These are phyloP conservation scores for Scaptodrosophila latifasciaeformis DNA, from an alignment of 2,888 invertebrate species.

Conservation along the genomic window DNA sequence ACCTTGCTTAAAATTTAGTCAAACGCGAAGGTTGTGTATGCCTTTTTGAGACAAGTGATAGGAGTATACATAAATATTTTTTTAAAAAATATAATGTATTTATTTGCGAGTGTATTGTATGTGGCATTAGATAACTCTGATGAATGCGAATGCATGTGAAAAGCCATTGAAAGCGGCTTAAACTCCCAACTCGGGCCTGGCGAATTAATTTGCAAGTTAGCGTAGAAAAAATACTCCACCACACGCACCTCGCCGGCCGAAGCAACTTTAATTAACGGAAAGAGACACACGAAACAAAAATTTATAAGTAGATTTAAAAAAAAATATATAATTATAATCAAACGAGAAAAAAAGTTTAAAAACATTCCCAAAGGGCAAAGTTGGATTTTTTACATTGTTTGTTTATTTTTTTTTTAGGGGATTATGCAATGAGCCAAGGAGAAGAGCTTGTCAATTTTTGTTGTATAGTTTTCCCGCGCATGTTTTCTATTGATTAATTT, in stretches of 20 bases:
- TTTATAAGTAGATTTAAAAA: too few relatives aligned
- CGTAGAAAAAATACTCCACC: conserved; percentile 30
- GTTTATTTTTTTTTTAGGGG: not conserved
- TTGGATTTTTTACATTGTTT: too few relatives aligned
- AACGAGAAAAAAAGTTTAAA: not conserved
- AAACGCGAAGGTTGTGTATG: conserved; percentile 59
- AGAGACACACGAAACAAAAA: too few relatives aligned
- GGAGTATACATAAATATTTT: conserved; percentile 10
- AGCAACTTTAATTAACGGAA: not conserved
- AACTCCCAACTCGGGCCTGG: conserved; percentile 27
- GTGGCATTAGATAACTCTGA: conserved; percentile 57
- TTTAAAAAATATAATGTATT: conserved; percentile 8
- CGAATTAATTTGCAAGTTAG: conserved; percentile 57
- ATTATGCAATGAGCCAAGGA: conserved; percentile 1
- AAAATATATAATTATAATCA: not conserved
- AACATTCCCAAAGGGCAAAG: not conserved
- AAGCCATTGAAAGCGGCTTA: conserved; percentile 35
- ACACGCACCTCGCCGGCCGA: conserved; percentile 1
- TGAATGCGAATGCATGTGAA: conserved; percentile 47
- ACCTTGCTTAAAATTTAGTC: conserved; percentile 55
- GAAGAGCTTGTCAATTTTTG: not conserved
- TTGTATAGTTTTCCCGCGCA: not conserved
- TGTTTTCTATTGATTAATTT: not conserved
- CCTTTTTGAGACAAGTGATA: conserved; percentile 18
- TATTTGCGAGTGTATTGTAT: not conserved